A percentile compares a stretch with the other conserved stretches of the same genome.
Conservation (phyloP, 1,140 invertebrate species). For the Danaus plexippus region DNA sequence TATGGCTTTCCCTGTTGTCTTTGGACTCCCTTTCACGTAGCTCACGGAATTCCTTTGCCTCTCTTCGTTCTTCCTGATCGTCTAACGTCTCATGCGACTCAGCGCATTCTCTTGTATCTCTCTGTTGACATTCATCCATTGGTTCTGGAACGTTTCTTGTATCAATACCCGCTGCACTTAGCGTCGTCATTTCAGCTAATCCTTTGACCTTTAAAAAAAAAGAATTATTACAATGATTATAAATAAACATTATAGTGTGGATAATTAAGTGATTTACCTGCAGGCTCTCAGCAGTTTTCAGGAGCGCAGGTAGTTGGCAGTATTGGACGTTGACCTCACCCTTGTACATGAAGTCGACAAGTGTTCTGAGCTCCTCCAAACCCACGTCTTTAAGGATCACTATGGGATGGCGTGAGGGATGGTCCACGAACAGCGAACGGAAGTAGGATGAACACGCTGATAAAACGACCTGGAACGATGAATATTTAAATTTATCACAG, state of each 20-base stretch:
- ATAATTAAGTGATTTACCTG: conserved; percentile 72
- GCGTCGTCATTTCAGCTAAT: conserved; percentile 91
- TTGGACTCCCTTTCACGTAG: conserved; percentile 49
- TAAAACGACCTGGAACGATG: conserved; percentile 79
- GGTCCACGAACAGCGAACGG: conserved; percentile 89
- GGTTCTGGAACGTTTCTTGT: conserved; percentile 60
- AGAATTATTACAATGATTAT: background rate
- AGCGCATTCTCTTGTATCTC: conserved; percentile 45
- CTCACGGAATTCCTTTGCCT: conserved; percentile 45
- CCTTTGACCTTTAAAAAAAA: conserved; percentile 79
- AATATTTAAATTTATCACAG: too few species aligned
- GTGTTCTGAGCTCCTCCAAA: conserved; percentile 88
- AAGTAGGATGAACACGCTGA: conserved; percentile 96
- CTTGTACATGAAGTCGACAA: conserved; percentile 97
- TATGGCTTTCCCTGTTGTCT: conserved; percentile 40
- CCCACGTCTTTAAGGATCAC: conserved; percentile 95
- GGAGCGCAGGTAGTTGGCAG: conserved; percentile 89
- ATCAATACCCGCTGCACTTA: conserved; percentile 74
- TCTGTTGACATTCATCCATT: conserved; percentile 61
- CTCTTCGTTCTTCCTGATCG: conserved; percentile 47
- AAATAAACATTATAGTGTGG: background rate
- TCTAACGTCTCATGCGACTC: conserved; percentile 48
- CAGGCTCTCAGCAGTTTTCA: conserved; percentile 94
- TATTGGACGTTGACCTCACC: conserved; percentile 96
- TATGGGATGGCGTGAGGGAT: conserved; percentile 92